Percentiles rank a stretch among this genome's conserved stretches.
Conservation (phyloP, 2,113 vertebrate species). For the Herpetotheres cachinnans region DNA sequence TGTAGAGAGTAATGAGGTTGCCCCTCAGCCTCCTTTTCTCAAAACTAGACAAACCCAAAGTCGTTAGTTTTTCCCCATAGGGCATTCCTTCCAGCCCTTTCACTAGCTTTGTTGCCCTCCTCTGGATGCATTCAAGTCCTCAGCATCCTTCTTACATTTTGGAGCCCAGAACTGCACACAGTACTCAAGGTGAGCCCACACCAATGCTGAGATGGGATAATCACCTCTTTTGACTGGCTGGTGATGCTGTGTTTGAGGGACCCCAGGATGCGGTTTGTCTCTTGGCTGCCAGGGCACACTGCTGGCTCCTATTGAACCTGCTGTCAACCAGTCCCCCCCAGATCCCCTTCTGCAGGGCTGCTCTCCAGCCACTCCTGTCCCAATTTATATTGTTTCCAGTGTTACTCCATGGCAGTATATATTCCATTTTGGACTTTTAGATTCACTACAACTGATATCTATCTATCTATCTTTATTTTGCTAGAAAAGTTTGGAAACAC, state of each 20-base stretch:
- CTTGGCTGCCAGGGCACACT: neutral
- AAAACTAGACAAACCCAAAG: neutral
- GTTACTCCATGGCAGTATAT: neutral
- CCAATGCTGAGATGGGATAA: neutral
- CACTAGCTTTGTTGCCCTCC: neutral
- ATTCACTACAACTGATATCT: neutral
- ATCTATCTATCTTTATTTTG: neutral
- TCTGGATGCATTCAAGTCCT: neutral
- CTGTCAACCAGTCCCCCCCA: neutral
- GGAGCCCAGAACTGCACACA: neutral
- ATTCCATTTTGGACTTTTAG: neutral
- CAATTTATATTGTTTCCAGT: neutral
- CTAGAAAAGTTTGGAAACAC: neutral
- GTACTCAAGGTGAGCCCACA: neutral
- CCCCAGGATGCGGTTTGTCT: neutral
- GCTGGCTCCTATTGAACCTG: neutral
- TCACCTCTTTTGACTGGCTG: neutral
- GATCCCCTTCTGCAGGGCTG: neutral
- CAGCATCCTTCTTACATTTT: neutral
- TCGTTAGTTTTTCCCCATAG: no score
- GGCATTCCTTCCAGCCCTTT: neutral
- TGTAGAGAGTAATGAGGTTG: neutral
- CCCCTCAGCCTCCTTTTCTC: neutral
- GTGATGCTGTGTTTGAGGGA: neutral
- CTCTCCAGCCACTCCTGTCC: neutral